These are phyloP conservation scores for Columbina picui DNA, from an alignment of 2,113 vertebrate species.

Conservation along the genomic window DNA sequence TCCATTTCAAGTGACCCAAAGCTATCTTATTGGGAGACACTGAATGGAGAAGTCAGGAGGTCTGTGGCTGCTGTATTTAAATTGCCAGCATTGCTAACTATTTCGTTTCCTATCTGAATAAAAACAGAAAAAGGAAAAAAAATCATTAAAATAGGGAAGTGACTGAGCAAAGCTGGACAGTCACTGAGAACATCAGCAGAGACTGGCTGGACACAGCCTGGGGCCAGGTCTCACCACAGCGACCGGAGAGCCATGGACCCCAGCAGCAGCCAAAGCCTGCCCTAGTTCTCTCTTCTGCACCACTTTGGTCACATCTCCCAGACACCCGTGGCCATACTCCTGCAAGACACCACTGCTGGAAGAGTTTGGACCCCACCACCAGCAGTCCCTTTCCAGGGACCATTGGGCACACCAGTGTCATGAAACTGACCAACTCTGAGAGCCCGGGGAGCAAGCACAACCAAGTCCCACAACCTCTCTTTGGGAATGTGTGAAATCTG, in stretches of 20 bases:
- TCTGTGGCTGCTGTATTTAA: background rate
- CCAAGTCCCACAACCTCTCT: background rate
- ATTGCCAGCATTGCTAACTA: background rate
- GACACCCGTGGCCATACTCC: background rate
- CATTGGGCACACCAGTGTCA: background rate
- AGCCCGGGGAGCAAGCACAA: fast-evolving
- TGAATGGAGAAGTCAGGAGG: background rate
- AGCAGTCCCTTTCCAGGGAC: background rate
- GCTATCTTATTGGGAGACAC: background rate
- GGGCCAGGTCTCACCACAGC: fast-evolving
- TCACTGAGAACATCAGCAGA: background rate
- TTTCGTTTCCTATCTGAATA: background rate
- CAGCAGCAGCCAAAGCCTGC: background rate
- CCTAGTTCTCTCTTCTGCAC: background rate
- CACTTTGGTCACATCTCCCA: background rate
- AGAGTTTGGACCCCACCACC: background rate
- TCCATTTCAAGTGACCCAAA: background rate
- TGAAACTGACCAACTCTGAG: background rate
- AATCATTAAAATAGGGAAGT: background rate
- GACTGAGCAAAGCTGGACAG: background rate
- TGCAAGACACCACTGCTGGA: background rate
- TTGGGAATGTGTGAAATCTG: background rate
- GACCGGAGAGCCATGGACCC: fast-evolving
- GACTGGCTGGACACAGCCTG: background rate
- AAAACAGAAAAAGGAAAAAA: background rate